Evolutionary conservation across 2,113 vertebrate genomes (phyloP).

Genomic region (Osmerus mordax): DNA sequence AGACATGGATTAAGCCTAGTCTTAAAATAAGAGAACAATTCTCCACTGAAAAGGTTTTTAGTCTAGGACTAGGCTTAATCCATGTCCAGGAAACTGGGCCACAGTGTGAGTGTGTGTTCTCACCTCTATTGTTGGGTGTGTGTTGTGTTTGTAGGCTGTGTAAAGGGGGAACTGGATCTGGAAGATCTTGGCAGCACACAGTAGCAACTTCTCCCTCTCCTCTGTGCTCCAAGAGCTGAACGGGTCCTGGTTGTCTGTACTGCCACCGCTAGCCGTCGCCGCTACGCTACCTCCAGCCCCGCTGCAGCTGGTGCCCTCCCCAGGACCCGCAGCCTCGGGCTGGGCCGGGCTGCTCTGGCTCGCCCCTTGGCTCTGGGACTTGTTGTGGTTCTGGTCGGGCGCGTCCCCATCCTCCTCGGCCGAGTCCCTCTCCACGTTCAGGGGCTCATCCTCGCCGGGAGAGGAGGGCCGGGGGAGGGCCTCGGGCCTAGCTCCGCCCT

Average conservation of each 20-base stretch:
- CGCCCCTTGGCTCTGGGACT: constrained; percentile 51
- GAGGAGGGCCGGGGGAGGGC: constrained; percentile 71
- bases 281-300: constrained; percentile 55
- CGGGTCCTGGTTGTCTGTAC: constrained; percentile 74
- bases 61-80: too few species aligned
- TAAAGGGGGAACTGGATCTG: constrained; percentile 99
- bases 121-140: constrained; percentile 98
- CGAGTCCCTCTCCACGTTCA: constrained; percentile 88
- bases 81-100: too few species aligned
- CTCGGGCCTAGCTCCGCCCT: constrained; percentile 39
- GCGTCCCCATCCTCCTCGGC: constrained; percentile 78
- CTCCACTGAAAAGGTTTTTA: too few species aligned
- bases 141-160: constrained; percentile 99
- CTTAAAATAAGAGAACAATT: too few species aligned
- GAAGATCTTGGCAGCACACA: constrained; percentile 98
- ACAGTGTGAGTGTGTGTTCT: background rate
- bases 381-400: constrained; percentile 47
- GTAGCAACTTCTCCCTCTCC: constrained; percentile 94
- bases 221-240: constrained; percentile 93
- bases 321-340: constrained; percentile 61
- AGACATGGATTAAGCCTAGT: too few species aligned
- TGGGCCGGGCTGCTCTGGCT: constrained; percentile 58
- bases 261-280: constrained; percentile 59
- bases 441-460: constrained; percentile 78
- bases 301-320: constrained; percentile 68